phyloP scores from a whole-genome alignment of 2,113 vertebrate genomes.

The Notechis scutatus region DNA sequence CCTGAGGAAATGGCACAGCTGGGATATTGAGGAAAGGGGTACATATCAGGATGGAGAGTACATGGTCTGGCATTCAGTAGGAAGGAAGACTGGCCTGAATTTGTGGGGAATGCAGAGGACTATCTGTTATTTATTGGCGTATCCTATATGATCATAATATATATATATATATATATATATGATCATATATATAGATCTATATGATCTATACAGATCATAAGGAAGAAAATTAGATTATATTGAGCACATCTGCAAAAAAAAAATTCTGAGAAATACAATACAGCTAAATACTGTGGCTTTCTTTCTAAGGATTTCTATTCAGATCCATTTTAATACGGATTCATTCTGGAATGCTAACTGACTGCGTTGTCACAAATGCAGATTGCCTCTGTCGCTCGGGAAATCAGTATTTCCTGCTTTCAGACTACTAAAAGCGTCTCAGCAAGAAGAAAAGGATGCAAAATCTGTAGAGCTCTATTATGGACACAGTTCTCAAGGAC shows the following conservation, averaged over 20 bases:
- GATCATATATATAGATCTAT: too few species aligned
- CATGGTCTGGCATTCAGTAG: neutral
- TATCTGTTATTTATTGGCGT: neutral
- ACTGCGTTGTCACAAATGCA: neutral
- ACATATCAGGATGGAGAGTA: neutral
- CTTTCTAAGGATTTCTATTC: neutral
- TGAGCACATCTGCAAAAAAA: neutral
- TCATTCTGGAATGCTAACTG: neutral
- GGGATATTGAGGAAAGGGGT: neutral
- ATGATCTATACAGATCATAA: too few species aligned
- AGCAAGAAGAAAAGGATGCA: neutral
- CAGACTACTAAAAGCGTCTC: neutral
- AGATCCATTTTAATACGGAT: neutral
- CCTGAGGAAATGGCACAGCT: neutral
- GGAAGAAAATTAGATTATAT: neutral
- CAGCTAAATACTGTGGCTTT: neutral
- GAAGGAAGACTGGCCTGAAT: neutral
- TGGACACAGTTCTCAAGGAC: neutral
- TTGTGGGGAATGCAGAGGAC: neutral
- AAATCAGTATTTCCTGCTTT: neutral
- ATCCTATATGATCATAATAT: neutral
- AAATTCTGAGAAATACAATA: too few species aligned
- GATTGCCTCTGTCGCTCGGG: neutral
- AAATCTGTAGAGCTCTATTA: neutral
- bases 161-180: too few species aligned